Percentiles rank a stretch among this genome's conserved stretches.
Conservation (phyloP, 2,113 vertebrate species). For the Sus scrofa region DNA sequence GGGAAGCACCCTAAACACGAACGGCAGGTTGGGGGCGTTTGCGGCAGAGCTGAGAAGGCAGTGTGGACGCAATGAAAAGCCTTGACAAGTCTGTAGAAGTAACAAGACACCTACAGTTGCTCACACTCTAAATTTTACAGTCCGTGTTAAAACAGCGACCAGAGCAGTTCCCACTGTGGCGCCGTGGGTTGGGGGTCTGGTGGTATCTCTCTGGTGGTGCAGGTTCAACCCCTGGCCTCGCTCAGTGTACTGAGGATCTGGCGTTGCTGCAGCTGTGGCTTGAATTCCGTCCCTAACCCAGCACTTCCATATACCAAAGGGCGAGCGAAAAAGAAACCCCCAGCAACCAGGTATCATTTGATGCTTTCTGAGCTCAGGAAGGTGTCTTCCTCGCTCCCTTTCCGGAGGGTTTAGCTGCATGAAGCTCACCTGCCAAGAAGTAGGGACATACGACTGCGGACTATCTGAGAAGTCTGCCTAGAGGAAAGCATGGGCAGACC, state of each 20-base stretch:
- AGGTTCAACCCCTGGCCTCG: no score
- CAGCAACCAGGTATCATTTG: rapidly evolving
- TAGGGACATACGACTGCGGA: background rate
- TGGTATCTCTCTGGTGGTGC: no score
- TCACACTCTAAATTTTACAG: rapidly evolving
- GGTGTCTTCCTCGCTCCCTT: background rate
- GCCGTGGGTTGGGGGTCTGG: no score
- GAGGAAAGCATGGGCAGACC: background rate
- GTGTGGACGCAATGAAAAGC: background rate
- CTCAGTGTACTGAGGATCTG: no score
- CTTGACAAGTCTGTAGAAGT: rapidly evolving
- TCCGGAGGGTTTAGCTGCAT: background rate
- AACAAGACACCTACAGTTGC: background rate
- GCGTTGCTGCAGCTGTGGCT: no score
- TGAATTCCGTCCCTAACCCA: no score
- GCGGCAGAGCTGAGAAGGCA: background rate
- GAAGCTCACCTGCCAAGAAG: background rate
- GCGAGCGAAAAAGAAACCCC: no score
- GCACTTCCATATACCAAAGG: no score
- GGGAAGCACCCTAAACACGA: rapidly evolving
- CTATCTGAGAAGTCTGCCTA: rapidly evolving
- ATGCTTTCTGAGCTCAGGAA: background rate
- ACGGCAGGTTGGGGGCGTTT: background rate
- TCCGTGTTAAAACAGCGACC: rapidly evolving
- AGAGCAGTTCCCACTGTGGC: no score